These are phyloP conservation scores for Ferrisia virgata DNA, from an alignment of 2,888 invertebrate genomes.

Conservation along the genomic window DNA sequence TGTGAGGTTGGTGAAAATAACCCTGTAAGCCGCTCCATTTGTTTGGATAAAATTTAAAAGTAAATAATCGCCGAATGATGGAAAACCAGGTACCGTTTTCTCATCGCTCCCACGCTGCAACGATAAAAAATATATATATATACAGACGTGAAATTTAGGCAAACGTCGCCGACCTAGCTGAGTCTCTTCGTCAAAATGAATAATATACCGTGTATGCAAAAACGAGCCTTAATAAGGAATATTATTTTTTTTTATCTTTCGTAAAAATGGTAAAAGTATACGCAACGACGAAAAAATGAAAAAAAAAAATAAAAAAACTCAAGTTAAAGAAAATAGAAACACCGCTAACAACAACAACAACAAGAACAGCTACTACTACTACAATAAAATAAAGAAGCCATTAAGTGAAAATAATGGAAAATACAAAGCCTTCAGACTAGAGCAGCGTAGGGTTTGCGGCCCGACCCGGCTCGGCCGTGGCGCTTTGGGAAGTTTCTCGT, in stretches of 20 bases:
- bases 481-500: neutral
- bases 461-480: neutral
- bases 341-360: neutral
- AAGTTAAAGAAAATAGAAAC: neutral
- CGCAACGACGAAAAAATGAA: too few species aligned
- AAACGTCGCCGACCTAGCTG: neutral
- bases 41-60: neutral
- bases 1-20: neutral
- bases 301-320: neutral
- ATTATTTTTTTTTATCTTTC: neutral
- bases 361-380: too few species aligned
- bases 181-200: neutral
- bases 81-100: neutral
- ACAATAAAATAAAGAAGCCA: conserved; percentile 38
- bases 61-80: neutral
- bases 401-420: conserved; percentile 36
- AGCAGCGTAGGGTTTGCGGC: neutral
- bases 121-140: neutral
- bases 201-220: neutral
- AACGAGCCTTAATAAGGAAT: neutral
- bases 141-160: neutral
- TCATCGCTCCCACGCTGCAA: neutral
- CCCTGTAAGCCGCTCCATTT: neutral
- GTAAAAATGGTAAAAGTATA: too few species aligned
- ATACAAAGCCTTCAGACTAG: neutral